Evolutionary conservation across 2,113 vertebrate genomes (phyloP).

Genomic region (Caracal caracal): DNA sequence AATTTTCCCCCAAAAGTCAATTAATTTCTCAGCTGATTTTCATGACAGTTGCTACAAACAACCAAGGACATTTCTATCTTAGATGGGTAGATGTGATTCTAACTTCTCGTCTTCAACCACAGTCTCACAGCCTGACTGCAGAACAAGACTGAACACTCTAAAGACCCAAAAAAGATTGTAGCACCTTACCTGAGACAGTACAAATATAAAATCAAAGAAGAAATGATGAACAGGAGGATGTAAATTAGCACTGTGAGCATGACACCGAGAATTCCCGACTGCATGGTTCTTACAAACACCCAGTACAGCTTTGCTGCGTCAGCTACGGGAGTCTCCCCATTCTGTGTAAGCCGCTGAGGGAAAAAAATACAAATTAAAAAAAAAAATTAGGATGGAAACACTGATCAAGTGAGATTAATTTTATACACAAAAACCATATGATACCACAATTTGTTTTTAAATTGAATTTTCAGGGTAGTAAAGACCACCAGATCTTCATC

Average conservation of each 20-base stretch:
- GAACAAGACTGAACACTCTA: background rate
- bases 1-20: background rate
- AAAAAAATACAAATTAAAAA: background rate
- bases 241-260: conserved; percentile 92
- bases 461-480: background rate
- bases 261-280: conserved; percentile 88
- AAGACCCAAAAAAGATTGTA: background rate
- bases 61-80: background rate
- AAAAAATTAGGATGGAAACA: background rate
- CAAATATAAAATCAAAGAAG: conserved; percentile 87
- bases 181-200: conserved; percentile 92
- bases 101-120: background rate
- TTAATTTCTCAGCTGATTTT: background rate
- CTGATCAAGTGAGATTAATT: background rate
- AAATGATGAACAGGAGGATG: conserved; percentile 88
- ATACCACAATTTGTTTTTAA: conserved; percentile 38
- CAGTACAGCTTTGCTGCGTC: conserved; percentile 96
- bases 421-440: background rate
- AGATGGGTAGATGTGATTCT: background rate
- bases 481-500: conserved; percentile 9
- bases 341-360: conserved; percentile 87
- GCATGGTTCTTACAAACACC: conserved; percentile 88
- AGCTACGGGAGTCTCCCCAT: conserved; percentile 88
- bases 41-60: background rate
- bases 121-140: background rate